Conservation (phyloP, 1,140 invertebrate species). For the Oreohelix idahoensis region DNA sequence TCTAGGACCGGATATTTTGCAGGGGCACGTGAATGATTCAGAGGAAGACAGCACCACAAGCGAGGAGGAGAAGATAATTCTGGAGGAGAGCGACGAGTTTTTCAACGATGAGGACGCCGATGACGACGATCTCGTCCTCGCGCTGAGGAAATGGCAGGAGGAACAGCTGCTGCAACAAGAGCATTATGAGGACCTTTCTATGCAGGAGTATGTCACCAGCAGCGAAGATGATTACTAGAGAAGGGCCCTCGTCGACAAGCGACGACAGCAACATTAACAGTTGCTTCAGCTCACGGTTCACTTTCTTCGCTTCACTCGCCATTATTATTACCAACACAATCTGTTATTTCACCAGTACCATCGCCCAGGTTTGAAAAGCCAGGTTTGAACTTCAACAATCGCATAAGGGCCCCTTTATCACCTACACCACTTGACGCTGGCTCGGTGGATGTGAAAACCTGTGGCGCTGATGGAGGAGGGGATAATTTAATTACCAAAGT, state of each 20-base stretch:
- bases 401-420: not conserved
- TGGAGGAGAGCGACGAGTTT: constrained; percentile 19
- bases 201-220: constrained; percentile 40
- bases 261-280: constrained; percentile 16
- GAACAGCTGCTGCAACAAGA: constrained; percentile 22
- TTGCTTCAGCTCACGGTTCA: not conserved
- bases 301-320: not conserved
- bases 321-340: not conserved
- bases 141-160: constrained; percentile 36
- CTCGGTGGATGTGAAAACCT: not conserved
- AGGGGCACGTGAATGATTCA: constrained; percentile 18
- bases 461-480: not conserved
- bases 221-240: constrained; percentile 34
- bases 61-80: constrained; percentile 35
- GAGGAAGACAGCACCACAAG: constrained; percentile 15
- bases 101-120: constrained; percentile 29
- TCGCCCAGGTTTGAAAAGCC: not conserved
- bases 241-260: too few species aligned
- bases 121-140: constrained; percentile 32
- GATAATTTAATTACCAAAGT: not conserved
- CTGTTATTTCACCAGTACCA: not conserved
- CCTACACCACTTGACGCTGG: not conserved
- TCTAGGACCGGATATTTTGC: not conserved
- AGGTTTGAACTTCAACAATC: not conserved
- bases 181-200: constrained; percentile 32